Evolutionary conservation across 2,113 vertebrate species (phyloP).

Genomic region (Leptobrachium leishanense): DNA sequence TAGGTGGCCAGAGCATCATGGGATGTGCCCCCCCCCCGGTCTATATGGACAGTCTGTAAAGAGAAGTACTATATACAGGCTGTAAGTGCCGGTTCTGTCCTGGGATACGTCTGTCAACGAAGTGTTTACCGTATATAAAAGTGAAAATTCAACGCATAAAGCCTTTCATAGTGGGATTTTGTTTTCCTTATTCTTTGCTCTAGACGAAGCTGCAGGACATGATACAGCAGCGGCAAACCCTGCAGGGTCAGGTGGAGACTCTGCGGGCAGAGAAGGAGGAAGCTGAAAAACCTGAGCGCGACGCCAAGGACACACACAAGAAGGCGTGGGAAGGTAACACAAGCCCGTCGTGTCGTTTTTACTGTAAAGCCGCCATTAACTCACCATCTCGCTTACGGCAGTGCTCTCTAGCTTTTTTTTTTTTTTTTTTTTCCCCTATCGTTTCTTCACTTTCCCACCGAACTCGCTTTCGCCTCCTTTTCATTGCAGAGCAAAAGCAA

Average conservation of each 20-base stretch:
- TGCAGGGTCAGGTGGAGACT: conserved; percentile 75
- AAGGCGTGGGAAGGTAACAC: conserved; percentile 83
- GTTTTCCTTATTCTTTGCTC: background rate
- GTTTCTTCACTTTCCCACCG: too few relatives aligned
- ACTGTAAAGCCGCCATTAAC: too few relatives aligned
- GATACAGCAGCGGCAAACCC: conserved; percentile 68
- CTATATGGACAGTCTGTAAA: background rate
- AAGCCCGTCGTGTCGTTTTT: background rate
- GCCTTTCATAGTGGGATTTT: too few relatives aligned
- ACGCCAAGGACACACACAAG: conserved; percentile 81
- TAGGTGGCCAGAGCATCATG: background rate
- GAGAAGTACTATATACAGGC: too few relatives aligned
- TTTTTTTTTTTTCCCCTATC: too few relatives aligned
- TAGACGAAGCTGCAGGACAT: conserved; percentile 76
- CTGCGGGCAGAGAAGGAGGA: conserved; percentile 75
- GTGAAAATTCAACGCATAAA: too few relatives aligned
- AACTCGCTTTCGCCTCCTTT: too few relatives aligned
- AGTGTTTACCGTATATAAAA: too few relatives aligned
- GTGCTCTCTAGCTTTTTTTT: background rate
- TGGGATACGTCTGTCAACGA: too few relatives aligned
- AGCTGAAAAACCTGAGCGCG: conserved; percentile 81
- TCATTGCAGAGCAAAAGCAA: conserved; percentile 76
- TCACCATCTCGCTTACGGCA: too few relatives aligned
- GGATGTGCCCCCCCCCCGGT: background rate
- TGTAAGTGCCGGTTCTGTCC: too few relatives aligned